Conservation (phyloP, 2,888 invertebrate genomes). For the Leucozona laternaria region DNA sequence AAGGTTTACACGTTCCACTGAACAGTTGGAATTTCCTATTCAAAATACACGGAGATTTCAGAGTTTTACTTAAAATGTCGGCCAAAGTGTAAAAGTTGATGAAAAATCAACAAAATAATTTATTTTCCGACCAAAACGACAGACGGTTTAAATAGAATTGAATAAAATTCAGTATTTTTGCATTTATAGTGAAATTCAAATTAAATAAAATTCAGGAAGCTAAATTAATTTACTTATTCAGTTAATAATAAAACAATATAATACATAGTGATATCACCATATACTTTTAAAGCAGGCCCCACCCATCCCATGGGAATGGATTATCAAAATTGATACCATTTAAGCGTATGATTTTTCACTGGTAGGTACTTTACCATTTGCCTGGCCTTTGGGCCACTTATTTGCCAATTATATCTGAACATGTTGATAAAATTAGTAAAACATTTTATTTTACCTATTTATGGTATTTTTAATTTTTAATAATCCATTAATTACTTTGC, state of each 20-base stretch:
- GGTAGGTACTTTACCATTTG: background rate
- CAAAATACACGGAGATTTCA: too few relatives aligned
- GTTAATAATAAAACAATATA: background rate
- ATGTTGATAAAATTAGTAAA: background rate
- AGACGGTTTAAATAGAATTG: too few relatives aligned
- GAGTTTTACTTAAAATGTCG: too few relatives aligned
- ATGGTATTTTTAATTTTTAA: constrained; percentile 15
- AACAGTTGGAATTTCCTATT: too few relatives aligned
- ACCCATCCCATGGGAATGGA: background rate
- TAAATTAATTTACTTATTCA: background rate
- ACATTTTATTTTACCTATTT: background rate
- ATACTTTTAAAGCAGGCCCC: background rate
- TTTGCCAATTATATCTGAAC: background rate
- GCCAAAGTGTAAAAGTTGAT: too few relatives aligned
- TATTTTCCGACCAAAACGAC: too few relatives aligned
- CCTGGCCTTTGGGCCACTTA: background rate
- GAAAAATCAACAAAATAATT: too few relatives aligned
- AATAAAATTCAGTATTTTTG: background rate
- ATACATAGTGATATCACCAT: background rate
- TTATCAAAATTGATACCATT: background rate
- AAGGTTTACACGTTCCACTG: too few relatives aligned
- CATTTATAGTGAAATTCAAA: background rate
- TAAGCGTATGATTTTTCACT: background rate
- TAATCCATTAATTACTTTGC: constrained; percentile 19
- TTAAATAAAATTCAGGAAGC: background rate